Evolutionary conservation across 1,140 invertebrate genomes (phyloP).

Genomic region (Macrosteles quadrilineatus): DNA sequence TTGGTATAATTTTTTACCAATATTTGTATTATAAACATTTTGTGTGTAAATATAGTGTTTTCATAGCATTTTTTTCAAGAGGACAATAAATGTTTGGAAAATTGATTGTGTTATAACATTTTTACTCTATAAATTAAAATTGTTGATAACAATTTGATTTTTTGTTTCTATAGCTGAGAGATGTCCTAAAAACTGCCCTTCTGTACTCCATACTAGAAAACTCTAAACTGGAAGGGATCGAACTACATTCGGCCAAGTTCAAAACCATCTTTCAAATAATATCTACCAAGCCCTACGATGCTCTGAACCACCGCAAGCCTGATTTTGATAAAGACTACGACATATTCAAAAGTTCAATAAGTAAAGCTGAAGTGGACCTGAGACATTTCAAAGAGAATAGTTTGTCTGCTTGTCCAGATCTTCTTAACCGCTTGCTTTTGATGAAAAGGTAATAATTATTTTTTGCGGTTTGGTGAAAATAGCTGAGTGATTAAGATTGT

Average conservation of each 20-base stretch:
- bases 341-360: constrained; percentile 69
- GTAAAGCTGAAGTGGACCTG: constrained; percentile 67
- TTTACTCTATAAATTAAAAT: no score
- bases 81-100: no score
- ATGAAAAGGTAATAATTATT: constrained; percentile 37
- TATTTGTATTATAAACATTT: no score
- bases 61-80: no score
- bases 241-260: constrained; percentile 67
- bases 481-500: no score
- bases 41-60: no score
- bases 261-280: constrained; percentile 67
- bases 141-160: constrained; percentile 24
- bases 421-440: constrained; percentile 22
- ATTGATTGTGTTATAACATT: no score
- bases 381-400: constrained; percentile 60
- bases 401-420: constrained; percentile 51
- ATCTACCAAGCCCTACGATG: constrained; percentile 71
- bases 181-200: constrained; percentile 72
- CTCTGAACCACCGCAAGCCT: constrained; percentile 70
- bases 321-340: constrained; percentile 77
- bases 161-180: constrained; percentile 67
- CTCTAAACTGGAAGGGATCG: constrained; percentile 74
- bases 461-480: no score
- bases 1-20: no score
- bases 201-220: constrained; percentile 70